Evolutionary conservation across 1,140 invertebrate genomes (phyloP).

Genomic region (Pantala flavescens): DNA sequence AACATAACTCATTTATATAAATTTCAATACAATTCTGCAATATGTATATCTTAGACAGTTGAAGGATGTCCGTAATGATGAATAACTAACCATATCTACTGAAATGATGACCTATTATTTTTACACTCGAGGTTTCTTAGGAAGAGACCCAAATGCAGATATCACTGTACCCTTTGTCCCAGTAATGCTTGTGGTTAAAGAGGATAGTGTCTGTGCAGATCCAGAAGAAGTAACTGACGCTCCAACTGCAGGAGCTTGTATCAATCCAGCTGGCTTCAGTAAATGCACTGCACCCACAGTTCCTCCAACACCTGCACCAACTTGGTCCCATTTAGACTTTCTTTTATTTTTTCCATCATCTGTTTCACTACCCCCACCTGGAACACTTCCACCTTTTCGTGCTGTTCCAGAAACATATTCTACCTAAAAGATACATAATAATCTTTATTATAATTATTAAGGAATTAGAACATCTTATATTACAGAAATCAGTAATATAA

Average conservation of each 20-base stretch:
- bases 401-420: constrained; percentile 78
- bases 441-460: too few species aligned
- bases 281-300: constrained; percentile 35
- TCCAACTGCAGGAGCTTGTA: constrained; percentile 36
- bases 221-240: background rate
- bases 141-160: constrained; percentile 75
- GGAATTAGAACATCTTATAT: too few species aligned
- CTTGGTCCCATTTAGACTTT: constrained; percentile 87
- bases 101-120: background rate
- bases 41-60: too few species aligned
- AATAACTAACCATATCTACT: background rate
- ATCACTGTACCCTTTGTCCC: constrained; percentile 80
- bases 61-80: too few species aligned
- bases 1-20: too few species aligned
- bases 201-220: constrained; percentile 23
- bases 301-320: constrained; percentile 43
- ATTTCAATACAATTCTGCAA: too few species aligned
- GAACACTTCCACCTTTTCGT: constrained; percentile 37
- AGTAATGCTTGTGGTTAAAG: constrained; percentile 63
- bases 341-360: constrained; percentile 60
- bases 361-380: constrained; percentile 25
- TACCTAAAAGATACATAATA: constrained; percentile 35
- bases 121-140: constrained; percentile 61
- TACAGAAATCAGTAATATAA: too few species aligned
- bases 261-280: constrained; percentile 42